phyloP scores from a whole-genome alignment of 2,113 vertebrate species.

The Osmerus mordax region DNA sequence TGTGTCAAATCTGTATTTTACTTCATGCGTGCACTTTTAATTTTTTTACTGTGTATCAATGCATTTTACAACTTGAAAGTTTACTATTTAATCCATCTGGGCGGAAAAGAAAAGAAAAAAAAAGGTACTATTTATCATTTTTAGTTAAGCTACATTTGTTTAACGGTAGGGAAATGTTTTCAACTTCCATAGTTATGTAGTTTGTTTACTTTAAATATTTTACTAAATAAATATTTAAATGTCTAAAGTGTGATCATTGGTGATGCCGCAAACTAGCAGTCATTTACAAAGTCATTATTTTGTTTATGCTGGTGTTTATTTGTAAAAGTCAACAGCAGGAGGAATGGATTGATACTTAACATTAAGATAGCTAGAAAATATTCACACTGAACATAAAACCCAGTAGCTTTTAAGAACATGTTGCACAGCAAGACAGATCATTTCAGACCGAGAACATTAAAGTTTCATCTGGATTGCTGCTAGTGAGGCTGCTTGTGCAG shows the following conservation, averaged over 20 bases:
- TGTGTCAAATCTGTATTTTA: slow-evolving; percentile 67
- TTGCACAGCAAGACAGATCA: no score
- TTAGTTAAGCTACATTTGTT: slow-evolving; percentile 63
- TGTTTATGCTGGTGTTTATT: neutral
- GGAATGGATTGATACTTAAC: no score
- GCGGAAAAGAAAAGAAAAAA: slow-evolving; percentile 39
- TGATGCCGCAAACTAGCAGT: neutral
- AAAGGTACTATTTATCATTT: slow-evolving; percentile 72
- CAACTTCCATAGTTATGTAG: slow-evolving; percentile 74
- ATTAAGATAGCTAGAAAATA: no score
- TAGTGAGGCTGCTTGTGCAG: neutral
- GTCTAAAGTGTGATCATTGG: slow-evolving; percentile 36
- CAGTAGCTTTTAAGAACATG: no score
- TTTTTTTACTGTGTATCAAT: slow-evolving; percentile 63
- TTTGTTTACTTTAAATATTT: slow-evolving; percentile 79
- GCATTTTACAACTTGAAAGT: slow-evolving; percentile 73
- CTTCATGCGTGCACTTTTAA: slow-evolving; percentile 72
- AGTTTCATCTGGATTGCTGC: slow-evolving; percentile 53
- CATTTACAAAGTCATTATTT: neutral
- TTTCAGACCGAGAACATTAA: neutral
- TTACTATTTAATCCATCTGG: slow-evolving; percentile 63
- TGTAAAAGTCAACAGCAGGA: neutral
- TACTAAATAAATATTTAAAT: slow-evolving; percentile 84
- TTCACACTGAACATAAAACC: no score
- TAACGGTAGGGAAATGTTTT: slow-evolving; percentile 65